Conservation (phyloP, 2,797 vertebrate genomes). For the Parauchenoglanis ngamensis region DNA sequence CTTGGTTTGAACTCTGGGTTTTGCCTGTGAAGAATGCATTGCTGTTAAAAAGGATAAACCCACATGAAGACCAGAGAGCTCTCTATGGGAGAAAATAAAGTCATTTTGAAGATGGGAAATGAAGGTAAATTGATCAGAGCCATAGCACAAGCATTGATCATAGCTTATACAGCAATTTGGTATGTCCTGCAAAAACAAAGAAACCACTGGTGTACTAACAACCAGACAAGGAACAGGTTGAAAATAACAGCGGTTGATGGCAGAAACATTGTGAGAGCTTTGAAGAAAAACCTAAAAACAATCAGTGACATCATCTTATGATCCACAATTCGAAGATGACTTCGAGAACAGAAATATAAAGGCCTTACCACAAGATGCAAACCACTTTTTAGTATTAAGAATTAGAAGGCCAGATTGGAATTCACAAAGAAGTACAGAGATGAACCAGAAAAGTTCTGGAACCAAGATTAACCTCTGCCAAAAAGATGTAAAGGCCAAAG, state of each 20-base stretch:
- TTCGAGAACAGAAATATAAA: background rate
- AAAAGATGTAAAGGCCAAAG: too few species aligned
- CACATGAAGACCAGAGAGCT: too few species aligned
- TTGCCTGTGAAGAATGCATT: background rate
- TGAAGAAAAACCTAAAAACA: too few species aligned
- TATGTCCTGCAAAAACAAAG: background rate
- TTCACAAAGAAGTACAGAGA: background rate
- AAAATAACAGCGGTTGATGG: background rate
- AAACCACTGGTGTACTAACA: background rate
- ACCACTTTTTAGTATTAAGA: background rate
- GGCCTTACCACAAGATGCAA: background rate
- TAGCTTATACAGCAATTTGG: background rate
- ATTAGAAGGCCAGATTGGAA: background rate
- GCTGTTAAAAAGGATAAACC: too few species aligned
- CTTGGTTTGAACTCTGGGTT: background rate
- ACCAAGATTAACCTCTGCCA: background rate
- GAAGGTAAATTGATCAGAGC: background rate
- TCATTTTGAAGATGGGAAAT: too few species aligned
- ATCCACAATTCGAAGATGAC: too few species aligned
- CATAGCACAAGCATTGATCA: background rate
- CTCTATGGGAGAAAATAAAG: too few species aligned
- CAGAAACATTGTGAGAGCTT: background rate
- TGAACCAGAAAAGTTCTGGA: background rate
- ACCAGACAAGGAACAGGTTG: background rate
- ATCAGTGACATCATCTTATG: too few species aligned